Evolutionary conservation across 2,797 vertebrate genomes (phyloP).

Genomic region (Urocyon cinereoargenteus): DNA sequence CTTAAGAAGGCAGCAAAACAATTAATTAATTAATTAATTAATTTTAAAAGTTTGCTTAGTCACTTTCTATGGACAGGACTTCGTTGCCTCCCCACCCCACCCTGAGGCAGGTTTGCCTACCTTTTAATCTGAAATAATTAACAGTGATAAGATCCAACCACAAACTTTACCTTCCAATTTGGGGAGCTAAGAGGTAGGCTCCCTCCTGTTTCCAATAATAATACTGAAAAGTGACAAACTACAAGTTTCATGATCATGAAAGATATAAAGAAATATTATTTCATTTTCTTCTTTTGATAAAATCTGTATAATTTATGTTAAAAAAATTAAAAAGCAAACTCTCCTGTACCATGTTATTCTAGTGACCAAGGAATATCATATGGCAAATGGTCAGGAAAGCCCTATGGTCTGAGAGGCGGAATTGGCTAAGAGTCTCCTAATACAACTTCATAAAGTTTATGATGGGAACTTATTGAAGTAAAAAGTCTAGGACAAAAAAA

Average conservation of each 20-base stretch:
- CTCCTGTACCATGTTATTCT: not conserved
- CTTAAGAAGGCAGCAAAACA: not conserved
- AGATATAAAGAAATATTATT: not conserved
- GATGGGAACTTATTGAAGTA: not conserved
- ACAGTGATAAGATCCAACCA: not conserved
- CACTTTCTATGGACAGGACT: not conserved
- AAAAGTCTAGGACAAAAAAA: not conserved
- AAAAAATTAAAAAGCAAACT: not conserved
- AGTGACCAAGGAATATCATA: not conserved
- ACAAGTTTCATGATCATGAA: not conserved
- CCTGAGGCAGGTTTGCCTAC: not conserved
- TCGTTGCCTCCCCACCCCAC: not conserved
- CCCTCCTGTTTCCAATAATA: not conserved
- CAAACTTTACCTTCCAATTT: not conserved
- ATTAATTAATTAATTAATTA: too few relatives aligned
- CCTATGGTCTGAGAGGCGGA: not conserved
- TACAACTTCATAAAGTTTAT: not conserved
- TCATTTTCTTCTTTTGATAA: not conserved
- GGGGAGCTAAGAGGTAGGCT: not conserved
- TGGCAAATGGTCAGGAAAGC: not conserved
- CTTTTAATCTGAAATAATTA: not conserved
- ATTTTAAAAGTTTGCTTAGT: not conserved
- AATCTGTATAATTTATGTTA: not conserved
- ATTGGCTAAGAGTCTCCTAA: not conserved
- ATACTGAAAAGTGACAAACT: not conserved